A percentile compares a stretch with the other conserved stretches of the same genome.
Evolutionary conservation across 2,888 invertebrate genomes (phyloP).

Genomic region (Eupithecia inturbata): DNA sequence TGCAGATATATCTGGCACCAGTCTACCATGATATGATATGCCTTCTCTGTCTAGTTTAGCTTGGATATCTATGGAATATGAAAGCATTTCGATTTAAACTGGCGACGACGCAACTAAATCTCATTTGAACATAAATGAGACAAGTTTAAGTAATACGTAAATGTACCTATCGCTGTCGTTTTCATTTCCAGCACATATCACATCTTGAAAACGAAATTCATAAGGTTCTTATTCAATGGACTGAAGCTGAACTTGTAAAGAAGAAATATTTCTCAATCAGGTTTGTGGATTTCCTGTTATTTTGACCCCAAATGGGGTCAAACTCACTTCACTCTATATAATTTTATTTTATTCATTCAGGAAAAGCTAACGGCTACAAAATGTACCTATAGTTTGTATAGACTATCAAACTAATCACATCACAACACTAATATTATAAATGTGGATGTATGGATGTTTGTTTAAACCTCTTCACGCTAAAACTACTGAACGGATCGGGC

Average conservation of each 20-base stretch:
- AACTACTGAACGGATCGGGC: no score
- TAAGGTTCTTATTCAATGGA: constrained; percentile 91
- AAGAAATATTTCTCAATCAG: constrained; percentile 90
- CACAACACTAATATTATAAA: no score
- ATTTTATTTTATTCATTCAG: no score
- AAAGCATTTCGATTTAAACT: not conserved
- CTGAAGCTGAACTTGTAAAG: constrained; percentile 91
- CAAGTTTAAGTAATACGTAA: not conserved
- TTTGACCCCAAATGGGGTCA: no score
- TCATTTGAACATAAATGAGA: not conserved
- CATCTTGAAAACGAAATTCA: constrained; percentile 92
- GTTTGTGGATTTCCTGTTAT: constrained; percentile 47
- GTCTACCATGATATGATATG: not conserved
- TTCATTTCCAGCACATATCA: constrained; percentile 81
- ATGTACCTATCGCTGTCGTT: not conserved
- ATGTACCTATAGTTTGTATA: no score
- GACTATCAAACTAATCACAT: no score
- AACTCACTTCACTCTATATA: no score
- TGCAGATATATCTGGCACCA: not conserved
- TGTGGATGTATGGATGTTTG: no score
- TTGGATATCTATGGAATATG: constrained; percentile 1
- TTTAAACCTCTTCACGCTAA: no score
- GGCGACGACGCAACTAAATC: not conserved
- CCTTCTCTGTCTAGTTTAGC: constrained; percentile 10
- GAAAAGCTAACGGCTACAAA: no score